phyloP scores from a whole-genome alignment of 2,113 vertebrate genomes.

The Gnathonemus echidnorhynchus region DNA sequence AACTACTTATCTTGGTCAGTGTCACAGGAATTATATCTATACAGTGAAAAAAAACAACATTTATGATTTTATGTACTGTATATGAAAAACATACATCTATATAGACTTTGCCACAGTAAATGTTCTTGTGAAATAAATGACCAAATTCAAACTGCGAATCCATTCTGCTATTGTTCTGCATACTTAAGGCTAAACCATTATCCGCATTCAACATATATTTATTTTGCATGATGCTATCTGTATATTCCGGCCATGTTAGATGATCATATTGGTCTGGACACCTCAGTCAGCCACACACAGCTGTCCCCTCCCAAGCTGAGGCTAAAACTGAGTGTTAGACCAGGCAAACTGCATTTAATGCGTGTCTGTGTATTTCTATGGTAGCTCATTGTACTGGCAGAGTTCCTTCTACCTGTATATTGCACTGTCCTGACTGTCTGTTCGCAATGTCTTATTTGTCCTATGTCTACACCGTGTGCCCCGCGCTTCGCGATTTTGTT shows the following conservation, averaged over 20 bases:
- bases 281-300: not conserved
- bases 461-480: not conserved
- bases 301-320: not conserved
- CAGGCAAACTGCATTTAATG: not conserved
- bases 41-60: not conserved
- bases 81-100: not conserved
- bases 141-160: not conserved
- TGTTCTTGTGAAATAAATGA: not conserved
- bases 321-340: not conserved
- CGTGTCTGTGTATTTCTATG: not conserved
- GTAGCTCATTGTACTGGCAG: not conserved
- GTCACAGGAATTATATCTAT: not conserved
- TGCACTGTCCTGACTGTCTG: not conserved
- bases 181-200: not conserved
- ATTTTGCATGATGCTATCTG: not conserved
- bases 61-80: not conserved
- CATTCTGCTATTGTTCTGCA: not conserved
- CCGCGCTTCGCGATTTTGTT: not conserved
- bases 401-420: not conserved
- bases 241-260: not conserved
- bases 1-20: not conserved
- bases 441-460: not conserved
- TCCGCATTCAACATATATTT: not conserved
- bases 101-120: not conserved
- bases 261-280: not conserved